Evolutionary conservation across 2,888 invertebrate species (phyloP).

Genomic region (Cheilosia grossa): DNA sequence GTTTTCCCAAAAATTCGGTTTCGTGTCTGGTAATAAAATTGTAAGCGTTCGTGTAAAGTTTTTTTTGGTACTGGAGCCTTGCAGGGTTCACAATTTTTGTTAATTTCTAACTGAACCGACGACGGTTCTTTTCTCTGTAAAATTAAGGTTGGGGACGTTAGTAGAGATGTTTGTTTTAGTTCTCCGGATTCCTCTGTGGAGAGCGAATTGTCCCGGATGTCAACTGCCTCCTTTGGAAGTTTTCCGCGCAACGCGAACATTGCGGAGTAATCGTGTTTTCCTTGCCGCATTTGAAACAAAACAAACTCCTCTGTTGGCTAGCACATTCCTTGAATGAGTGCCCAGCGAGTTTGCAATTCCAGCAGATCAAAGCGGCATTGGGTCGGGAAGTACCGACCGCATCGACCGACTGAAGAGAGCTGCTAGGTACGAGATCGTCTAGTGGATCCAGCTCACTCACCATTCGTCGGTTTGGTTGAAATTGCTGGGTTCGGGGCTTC

Average conservation of each 20-base stretch:
- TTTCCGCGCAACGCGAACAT: constrained; percentile 1
- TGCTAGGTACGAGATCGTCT: neutral
- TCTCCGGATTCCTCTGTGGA: neutral
- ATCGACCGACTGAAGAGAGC: neutral
- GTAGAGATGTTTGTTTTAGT: neutral
- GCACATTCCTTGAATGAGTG: neutral
- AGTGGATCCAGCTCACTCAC: neutral
- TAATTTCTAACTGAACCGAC: neutral
- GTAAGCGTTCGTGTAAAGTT: neutral
- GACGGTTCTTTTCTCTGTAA: neutral
- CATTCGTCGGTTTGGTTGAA: neutral
- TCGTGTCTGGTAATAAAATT: neutral
- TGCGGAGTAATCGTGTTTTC: neutral
- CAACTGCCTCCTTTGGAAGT: neutral
- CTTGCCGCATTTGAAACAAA: neutral
- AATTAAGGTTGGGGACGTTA: neutral
- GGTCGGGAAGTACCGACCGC: neutral
- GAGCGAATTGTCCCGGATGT: neutral
- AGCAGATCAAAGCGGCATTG: neutral
- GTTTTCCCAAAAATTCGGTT: neutral
- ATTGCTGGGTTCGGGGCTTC: neutral
- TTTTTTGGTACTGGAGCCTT: neutral
- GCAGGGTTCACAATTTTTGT: neutral
- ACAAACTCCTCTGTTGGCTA: neutral
- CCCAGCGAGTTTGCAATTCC: neutral